Conservation (phyloP, 2,113 vertebrate genomes). For the Sterrhoptilus dennistouni region DNA sequence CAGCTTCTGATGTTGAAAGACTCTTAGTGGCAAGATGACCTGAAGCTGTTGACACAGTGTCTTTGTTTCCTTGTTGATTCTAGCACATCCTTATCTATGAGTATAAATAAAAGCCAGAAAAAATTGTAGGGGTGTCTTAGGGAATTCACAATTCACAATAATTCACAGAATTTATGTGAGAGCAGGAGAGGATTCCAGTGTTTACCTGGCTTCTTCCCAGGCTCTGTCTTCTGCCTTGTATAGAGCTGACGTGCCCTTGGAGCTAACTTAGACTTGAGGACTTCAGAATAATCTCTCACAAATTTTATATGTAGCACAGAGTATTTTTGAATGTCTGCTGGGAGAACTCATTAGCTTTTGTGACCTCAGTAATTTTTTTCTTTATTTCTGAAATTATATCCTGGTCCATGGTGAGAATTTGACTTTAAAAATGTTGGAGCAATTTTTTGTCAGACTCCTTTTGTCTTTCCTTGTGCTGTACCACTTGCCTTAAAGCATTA, state of each 20-base stretch:
- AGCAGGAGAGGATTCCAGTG: neutral
- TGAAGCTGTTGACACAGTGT: neutral
- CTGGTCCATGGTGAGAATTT: neutral
- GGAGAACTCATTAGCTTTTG: neutral
- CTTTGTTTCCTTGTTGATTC: conserved; percentile 14
- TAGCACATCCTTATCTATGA: neutral
- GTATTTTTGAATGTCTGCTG: neutral
- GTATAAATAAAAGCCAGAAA: neutral
- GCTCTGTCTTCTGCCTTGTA: neutral
- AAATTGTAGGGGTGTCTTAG: neutral
- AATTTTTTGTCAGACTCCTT: neutral
- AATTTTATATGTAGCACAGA: neutral
- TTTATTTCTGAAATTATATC: neutral
- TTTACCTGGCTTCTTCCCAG: neutral
- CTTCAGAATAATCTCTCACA: neutral
- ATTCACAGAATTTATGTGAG: neutral
- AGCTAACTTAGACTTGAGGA: neutral
- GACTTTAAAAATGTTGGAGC: neutral
- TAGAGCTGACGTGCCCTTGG: neutral
- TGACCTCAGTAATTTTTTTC: neutral
- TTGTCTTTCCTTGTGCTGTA: neutral
- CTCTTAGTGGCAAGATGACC: neutral
- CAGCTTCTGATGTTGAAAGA: conserved; percentile 7
- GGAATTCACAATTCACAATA: neutral
- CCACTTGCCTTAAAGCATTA: neutral